phyloP scores from a whole-genome alignment of 2,797 vertebrate genomes.

The Phylloscopus collybita region DNA sequence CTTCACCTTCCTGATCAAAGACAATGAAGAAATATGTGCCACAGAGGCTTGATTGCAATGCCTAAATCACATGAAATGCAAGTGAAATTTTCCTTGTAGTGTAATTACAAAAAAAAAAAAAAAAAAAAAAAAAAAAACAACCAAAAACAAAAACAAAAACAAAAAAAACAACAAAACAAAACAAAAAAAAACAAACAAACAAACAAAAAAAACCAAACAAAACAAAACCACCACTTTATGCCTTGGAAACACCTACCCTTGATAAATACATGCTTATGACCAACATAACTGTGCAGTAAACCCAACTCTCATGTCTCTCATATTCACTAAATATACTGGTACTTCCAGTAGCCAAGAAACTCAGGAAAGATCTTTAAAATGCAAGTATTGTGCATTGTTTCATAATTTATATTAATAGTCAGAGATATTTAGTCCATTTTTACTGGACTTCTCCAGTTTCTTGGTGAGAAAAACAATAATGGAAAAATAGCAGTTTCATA shows the following conservation, averaged over 20 bases:
- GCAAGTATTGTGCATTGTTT: neutral
- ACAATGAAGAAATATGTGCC: neutral
- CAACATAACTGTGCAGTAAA: neutral
- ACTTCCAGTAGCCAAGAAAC: neutral
- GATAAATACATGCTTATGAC: neutral
- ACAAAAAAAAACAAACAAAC: neutral
- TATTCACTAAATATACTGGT: neutral
- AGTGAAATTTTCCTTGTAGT: neutral
- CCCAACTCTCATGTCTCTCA: fast-evolving
- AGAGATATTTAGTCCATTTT: neutral
- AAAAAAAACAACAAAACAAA: too few relatives aligned
- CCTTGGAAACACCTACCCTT: neutral
- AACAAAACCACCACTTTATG: neutral
- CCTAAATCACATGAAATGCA: neutral
- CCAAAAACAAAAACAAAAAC: too few relatives aligned
- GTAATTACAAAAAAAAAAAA: neutral
- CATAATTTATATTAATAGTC: neutral
- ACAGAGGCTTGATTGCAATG: neutral
- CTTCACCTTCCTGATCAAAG: neutral
- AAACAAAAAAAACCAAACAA: too few relatives aligned
- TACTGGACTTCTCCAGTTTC: neutral
- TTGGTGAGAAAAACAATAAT: neutral
- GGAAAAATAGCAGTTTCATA: fast-evolving
- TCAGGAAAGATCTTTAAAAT: neutral
- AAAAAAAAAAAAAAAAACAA: neutral